Base-by-base conservation (phyloP, 1,140 invertebrate genomes). In the Hesperophylax magnus region DNA sequence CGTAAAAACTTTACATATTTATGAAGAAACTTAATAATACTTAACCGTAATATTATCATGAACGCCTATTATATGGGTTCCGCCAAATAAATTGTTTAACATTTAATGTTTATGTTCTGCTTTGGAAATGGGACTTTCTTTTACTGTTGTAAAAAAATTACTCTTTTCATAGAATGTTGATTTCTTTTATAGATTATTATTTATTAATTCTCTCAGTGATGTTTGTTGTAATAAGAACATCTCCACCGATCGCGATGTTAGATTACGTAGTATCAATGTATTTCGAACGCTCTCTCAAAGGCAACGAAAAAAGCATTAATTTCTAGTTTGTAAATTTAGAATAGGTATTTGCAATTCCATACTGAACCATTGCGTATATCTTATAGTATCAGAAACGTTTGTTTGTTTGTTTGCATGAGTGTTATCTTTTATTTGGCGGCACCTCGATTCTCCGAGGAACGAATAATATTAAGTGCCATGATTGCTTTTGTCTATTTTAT, bases 401-500 rank as follows among this genome's bases (percentile, higher is more conserved):
- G 58, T 56, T 56, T 14, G 54, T 15, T n/a, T n/a, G 54, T 24
- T 20, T 14, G 18, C 11, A 18, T 61, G 5, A 20, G 8, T 22
- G n/a, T 61, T 61, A 24, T 22, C 14, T 61, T 61, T 61, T 47
- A n/a, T 61, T 61, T 61, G 58, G 18, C 58, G 17, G 18, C 3
- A 20, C 58, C 58, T 61, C 24, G 9, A 61, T 20, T 58, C 56
- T 58, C 56, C 56, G 56, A 20, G 11, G 8, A 18, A 22, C 6
- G 8, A 15, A 20, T n/a, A 56, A 61, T 22, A 61, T 18, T 61
- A 7, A 61, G 58, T 61, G 58, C 58, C 58, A 61, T 61, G 24
- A 61, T 61, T 61, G 58, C 24, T 24, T 22, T 61, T 22, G 11
- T 60, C n/a, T 61, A 61, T 61, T 61, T 22, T 61, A n/a, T 60